These are phyloP conservation scores for Hippoglossus hippoglossus DNA, from an alignment of 2,797 vertebrate genomes.

Conservation along the genomic window DNA sequence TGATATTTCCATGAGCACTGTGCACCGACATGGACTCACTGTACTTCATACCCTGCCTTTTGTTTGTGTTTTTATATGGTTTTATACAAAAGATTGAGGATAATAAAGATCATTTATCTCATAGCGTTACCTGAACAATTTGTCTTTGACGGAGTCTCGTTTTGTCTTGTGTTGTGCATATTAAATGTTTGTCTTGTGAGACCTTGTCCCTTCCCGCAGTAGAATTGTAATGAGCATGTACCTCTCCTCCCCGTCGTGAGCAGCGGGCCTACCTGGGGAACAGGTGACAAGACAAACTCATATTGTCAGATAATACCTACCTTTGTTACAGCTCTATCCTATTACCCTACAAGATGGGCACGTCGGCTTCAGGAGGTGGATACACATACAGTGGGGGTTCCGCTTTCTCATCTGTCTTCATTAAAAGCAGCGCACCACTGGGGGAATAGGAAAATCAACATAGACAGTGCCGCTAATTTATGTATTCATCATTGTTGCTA, in stretches of 20 bases:
- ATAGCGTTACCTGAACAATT: slow-evolving; percentile 62
- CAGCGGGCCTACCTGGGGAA: slow-evolving; percentile 65
- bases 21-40: slow-evolving; percentile 21
- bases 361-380: slow-evolving; percentile 62
- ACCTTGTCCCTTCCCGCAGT: slow-evolving; percentile 60
- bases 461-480: slow-evolving; percentile 83
- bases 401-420: slow-evolving; percentile 83
- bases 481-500: slow-evolving; percentile 82
- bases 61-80: slow-evolving; percentile 50
- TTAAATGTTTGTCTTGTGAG: slow-evolving; percentile 68
- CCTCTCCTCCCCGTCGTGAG: slow-evolving; percentile 68
- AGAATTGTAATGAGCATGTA: slow-evolving; percentile 75
- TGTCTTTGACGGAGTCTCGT: slow-evolving; percentile 46
- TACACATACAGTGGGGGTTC: slow-evolving; percentile 72
- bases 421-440: slow-evolving; percentile 77
- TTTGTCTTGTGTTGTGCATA: slow-evolving; percentile 58
- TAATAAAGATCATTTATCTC: slow-evolving; percentile 70
- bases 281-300: slow-evolving; percentile 74
- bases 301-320: slow-evolving; percentile 76
- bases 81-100: slow-evolving; percentile 49
- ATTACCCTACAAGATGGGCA: slow-evolving; percentile 70
- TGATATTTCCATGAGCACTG: slow-evolving; percentile 35
- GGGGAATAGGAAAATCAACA: slow-evolving; percentile 81
- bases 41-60: slow-evolving; percentile 1
- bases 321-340: slow-evolving; percentile 78